phyloP scores from a whole-genome alignment of 2,113 vertebrate genomes.

The Pseudonaja textilis region DNA sequence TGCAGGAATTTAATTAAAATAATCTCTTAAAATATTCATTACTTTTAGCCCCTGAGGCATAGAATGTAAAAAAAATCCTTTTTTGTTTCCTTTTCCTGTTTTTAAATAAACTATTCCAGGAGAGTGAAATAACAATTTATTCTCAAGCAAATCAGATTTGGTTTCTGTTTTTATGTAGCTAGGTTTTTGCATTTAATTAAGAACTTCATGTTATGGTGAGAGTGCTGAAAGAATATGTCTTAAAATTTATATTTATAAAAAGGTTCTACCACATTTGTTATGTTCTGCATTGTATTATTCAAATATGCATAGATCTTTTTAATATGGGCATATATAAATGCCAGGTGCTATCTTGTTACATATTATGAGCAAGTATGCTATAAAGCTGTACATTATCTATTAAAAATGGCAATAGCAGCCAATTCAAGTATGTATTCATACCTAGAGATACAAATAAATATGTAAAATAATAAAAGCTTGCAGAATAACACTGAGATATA shows the following conservation, averaged over 20 bases:
- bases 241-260: conserved; percentile 62
- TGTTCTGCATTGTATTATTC: conserved; percentile 53
- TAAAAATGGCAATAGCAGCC: conserved; percentile 23
- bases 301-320: conserved; percentile 66
- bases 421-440: conserved; percentile 25
- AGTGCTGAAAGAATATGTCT: conserved; percentile 63
- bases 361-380: conserved; percentile 51
- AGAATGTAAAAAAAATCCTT: conserved; percentile 69
- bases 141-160: conserved; percentile 79
- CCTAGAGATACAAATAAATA: conserved; percentile 14
- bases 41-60: conserved; percentile 79
- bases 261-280: conserved; percentile 57
- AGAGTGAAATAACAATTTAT: conserved; percentile 76
- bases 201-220: conserved; percentile 72
- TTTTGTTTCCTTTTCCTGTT: conserved; percentile 80
- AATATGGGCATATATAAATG: conserved; percentile 61
- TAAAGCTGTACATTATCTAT: conserved; percentile 52
- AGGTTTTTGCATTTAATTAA: conserved; percentile 79
- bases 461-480: conserved; percentile 24
- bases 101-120: conserved; percentile 80
- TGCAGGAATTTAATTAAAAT: conserved; percentile 89
- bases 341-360: conserved; percentile 63
- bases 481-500: conserved; percentile 33
- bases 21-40: conserved; percentile 91
- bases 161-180: conserved; percentile 75